phyloP scores from a whole-genome alignment of 2,888 invertebrate species.

The Junonia oenone region DNA sequence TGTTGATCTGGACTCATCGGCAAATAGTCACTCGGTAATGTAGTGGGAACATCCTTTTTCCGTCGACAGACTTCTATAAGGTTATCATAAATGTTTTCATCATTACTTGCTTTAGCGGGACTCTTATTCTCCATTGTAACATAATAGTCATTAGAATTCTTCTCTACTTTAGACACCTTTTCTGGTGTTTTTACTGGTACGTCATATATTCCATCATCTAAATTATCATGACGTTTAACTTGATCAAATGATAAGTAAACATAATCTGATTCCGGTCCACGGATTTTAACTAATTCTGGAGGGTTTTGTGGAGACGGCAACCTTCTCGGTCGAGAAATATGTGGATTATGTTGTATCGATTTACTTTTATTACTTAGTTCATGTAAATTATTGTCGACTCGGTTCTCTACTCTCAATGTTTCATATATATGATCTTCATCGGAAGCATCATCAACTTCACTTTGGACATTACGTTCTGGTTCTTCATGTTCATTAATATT shows the following conservation, averaged over 20 bases:
- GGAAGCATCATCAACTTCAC: conserved; percentile 42
- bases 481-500: conserved; percentile 36
- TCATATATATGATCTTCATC: conserved; percentile 82
- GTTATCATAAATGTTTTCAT: conserved; percentile 63
- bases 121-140: conserved; percentile 57
- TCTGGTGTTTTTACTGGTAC: conserved; percentile 61
- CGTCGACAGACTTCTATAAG: conserved; percentile 62
- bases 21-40: conserved; percentile 54
- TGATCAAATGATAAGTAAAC: conserved; percentile 72
- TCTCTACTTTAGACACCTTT: conserved; percentile 39
- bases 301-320: conserved; percentile 55
- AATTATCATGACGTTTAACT: conserved; percentile 46
- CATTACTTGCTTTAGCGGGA: conserved; percentile 39
- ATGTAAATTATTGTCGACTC: conserved; percentile 49
- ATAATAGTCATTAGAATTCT: conserved; percentile 48
- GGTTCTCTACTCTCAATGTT: conserved; percentile 72
- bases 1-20: conserved; percentile 67
- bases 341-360: conserved; percentile 50
- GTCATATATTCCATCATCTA: conserved; percentile 61
- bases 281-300: conserved; percentile 47
- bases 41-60: conserved; percentile 51
- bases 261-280: conserved; percentile 67
- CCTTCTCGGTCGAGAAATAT: conserved; percentile 49
- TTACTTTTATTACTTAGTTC: conserved; percentile 53
- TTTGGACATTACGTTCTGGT: conserved; percentile 35